Evolutionary conservation across 1,140 invertebrate genomes (phyloP).

Genomic region (Anoplolepis gracilipes): DNA sequence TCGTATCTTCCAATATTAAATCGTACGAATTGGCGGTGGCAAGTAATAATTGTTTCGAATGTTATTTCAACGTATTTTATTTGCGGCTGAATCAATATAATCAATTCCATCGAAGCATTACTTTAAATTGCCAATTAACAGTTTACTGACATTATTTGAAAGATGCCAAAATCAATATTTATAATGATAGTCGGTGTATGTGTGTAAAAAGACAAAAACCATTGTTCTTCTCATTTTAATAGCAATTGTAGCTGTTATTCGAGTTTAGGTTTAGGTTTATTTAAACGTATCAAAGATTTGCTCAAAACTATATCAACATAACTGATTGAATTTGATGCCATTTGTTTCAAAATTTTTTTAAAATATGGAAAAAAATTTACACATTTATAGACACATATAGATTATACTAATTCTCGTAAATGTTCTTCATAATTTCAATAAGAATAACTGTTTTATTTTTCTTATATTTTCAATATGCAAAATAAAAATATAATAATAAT

Average conservation of each 20-base stretch:
- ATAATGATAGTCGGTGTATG: no score
- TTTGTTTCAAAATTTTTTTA: background rate
- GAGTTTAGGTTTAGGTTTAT: background rate
- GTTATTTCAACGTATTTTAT: slow-evolving; percentile 31
- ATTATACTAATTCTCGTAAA: background rate
- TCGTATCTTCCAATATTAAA: background rate
- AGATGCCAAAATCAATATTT: background rate
- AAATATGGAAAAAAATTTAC: background rate
- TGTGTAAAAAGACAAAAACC: background rate
- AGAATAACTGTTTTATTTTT: background rate
- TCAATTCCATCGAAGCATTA: slow-evolving; percentile 27
- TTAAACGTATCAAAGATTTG: background rate
- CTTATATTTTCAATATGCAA: background rate
- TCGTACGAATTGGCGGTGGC: slow-evolving; percentile 2
- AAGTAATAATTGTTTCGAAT: slow-evolving; percentile 32
- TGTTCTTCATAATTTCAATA: background rate
- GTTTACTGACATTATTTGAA: slow-evolving; percentile 4
- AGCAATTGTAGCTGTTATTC: background rate
- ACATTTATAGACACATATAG: background rate
- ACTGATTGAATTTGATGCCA: background rate
- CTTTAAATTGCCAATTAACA: slow-evolving; percentile 38
- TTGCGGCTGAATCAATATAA: slow-evolving; percentile 3
- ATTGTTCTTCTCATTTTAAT: background rate
- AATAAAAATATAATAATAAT: slow-evolving; percentile 1
- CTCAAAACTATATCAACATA: background rate